Conservation (phyloP, 1,140 invertebrate genomes). For the Diachasmimorpha longicaudata region DNA sequence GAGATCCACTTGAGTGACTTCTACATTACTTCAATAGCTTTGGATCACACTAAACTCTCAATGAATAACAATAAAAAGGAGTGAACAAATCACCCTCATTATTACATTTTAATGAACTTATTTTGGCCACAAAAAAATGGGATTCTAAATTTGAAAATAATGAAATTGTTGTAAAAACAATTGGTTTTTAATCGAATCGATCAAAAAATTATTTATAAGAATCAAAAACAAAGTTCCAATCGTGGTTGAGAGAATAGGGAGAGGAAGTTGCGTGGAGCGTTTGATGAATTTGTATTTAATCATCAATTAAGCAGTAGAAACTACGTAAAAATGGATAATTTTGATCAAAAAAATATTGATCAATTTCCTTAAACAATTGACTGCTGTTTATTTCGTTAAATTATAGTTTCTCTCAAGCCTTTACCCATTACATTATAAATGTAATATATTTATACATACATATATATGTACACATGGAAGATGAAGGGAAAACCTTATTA, state of each 20-base stretch:
- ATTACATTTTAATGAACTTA: no score
- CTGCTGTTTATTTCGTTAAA: slow-evolving; percentile 30
- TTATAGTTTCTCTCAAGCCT: slow-evolving; percentile 14
- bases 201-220: no score
- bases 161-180: no score
- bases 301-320: slow-evolving; percentile 15
- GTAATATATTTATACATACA: slow-evolving; percentile 44
- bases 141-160: no score
- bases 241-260: slow-evolving; percentile 12
- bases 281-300: slow-evolving; percentile 16
- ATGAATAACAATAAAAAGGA: neutral
- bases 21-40: neutral
- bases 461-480: slow-evolving; percentile 30
- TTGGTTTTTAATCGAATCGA: no score
- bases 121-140: no score
- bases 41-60: neutral
- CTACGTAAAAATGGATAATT: slow-evolving; percentile 4
- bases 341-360: neutral
- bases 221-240: neutral
- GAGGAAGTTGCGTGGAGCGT: neutral
- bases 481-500: slow-evolving; percentile 10
- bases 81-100: no score
- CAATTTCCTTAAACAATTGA: slow-evolving; percentile 21
- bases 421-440: slow-evolving; percentile 33
- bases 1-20: slow-evolving; percentile 11